A percentile compares a stretch with the other conserved stretches of the same genome.
Evolutionary conservation across 2,888 invertebrate genomes (phyloP).

Genomic region (Pharmacophagus antenor): DNA sequence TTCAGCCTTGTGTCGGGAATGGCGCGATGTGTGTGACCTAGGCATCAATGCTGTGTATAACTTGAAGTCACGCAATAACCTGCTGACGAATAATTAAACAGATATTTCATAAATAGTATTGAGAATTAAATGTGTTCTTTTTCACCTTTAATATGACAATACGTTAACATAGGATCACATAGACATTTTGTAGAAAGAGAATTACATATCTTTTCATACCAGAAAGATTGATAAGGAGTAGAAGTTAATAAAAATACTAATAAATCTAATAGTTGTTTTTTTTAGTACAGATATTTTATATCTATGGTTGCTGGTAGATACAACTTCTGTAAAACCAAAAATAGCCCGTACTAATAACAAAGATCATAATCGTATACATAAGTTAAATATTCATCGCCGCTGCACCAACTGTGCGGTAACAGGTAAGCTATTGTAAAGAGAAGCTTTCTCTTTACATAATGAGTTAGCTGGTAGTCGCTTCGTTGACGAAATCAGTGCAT

Average conservation of each 20-base stretch:
- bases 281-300: no score
- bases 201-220: no score
- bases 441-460: slow-evolving; percentile 73
- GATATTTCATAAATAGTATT: background rate
- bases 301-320: background rate
- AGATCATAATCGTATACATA: slow-evolving; percentile 15
- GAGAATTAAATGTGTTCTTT: no score
- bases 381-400: slow-evolving; percentile 24
- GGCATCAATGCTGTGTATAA: slow-evolving; percentile 21
- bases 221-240: no score
- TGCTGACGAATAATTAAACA: slow-evolving; percentile 9
- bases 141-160: no score
- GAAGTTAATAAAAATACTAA: no score
- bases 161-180: no score
- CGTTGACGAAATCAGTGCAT: slow-evolving; percentile 74
- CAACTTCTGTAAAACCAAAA: background rate
- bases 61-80: slow-evolving; percentile 16
- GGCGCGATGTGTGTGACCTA: slow-evolving; percentile 28
- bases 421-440: slow-evolving; percentile 47
- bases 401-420: slow-evolving; percentile 22
- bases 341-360: slow-evolving; percentile 6
- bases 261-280: no score
- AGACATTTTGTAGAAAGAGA: no score
- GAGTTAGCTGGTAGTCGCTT: slow-evolving; percentile 49
- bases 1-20: slow-evolving; percentile 21